Conservation (phyloP, 2,113 vertebrate species). For the Burhinus oedicnemus region DNA sequence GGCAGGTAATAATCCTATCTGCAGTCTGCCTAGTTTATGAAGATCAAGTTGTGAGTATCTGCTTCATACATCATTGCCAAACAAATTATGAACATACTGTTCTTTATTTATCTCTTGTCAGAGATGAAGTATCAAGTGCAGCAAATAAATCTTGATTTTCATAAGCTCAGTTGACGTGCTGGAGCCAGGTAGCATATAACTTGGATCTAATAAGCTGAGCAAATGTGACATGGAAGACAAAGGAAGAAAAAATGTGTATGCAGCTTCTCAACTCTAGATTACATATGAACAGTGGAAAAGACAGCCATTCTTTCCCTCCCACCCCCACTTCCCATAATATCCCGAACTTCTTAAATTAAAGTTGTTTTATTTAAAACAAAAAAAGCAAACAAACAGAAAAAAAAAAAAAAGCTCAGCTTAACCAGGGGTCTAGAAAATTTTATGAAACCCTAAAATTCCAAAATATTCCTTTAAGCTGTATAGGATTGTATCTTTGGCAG, state of each 20-base stretch:
- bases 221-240: constrained; percentile 13
- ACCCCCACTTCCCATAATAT: neutral
- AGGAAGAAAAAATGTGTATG: neutral
- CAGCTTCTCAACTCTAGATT: neutral
- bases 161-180: constrained; percentile 52
- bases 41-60: constrained; percentile 65
- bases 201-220: constrained; percentile 61
- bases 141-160: constrained; percentile 77
- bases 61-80: constrained; percentile 76
- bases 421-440: neutral
- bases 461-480: neutral
- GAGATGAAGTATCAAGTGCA: constrained; percentile 59
- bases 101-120: constrained; percentile 71
- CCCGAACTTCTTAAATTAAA: neutral
- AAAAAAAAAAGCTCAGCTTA: neutral
- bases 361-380: neutral
- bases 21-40: constrained; percentile 48
- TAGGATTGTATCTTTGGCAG: neutral
- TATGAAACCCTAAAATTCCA: neutral
- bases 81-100: constrained; percentile 76
- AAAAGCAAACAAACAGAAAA: neutral
- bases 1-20: constrained; percentile 39
- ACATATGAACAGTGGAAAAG: neutral
- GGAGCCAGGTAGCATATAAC: constrained; percentile 40
- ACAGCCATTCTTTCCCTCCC: neutral